These are phyloP conservation scores for Ptychadena robeensis DNA, from an alignment of 2,797 vertebrate species.

Conservation along the genomic window DNA sequence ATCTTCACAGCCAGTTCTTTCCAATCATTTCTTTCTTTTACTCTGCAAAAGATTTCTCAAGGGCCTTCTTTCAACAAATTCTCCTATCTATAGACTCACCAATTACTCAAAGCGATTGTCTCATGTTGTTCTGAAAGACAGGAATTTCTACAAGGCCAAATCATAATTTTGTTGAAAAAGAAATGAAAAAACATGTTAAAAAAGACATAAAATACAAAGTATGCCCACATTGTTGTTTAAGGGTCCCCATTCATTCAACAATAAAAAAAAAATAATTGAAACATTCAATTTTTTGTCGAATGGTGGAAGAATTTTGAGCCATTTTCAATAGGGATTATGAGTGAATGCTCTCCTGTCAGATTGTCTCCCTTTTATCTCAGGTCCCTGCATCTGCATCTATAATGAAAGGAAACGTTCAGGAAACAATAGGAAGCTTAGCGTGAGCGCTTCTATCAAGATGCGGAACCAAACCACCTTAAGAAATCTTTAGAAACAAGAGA, in stretches of 20 bases:
- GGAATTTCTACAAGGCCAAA: not conserved
- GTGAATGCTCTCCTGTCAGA: slow-evolving; percentile 47
- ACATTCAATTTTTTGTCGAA: not conserved
- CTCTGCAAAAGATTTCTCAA: slow-evolving; percentile 8
- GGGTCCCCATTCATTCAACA: not conserved
- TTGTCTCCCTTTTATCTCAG: slow-evolving; percentile 50
- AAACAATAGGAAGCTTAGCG: slow-evolving; percentile 48
- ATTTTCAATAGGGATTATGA: slow-evolving; percentile 47
- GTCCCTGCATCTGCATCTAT: slow-evolving; percentile 46
- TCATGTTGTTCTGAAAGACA: not conserved
- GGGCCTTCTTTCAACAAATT: slow-evolving; percentile 4
- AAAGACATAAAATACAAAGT: not conserved
- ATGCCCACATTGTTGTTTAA: not conserved
- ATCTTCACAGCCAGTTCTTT: not conserved
- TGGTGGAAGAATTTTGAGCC: slow-evolving; percentile 39
- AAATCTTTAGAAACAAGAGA: slow-evolving; percentile 32
- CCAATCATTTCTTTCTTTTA: not conserved
- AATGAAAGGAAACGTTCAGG: slow-evolving; percentile 34
- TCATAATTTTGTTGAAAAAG: not conserved
- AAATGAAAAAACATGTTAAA: not conserved
- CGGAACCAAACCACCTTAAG: slow-evolving; percentile 38
- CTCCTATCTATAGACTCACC: not conserved
- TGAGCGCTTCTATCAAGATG: slow-evolving; percentile 34
- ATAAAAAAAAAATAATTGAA: not conserved
- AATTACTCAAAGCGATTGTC: slow-evolving; percentile 6